Conservation (phyloP, 2,888 invertebrate genomes). For the Cetonia aurata region DNA sequence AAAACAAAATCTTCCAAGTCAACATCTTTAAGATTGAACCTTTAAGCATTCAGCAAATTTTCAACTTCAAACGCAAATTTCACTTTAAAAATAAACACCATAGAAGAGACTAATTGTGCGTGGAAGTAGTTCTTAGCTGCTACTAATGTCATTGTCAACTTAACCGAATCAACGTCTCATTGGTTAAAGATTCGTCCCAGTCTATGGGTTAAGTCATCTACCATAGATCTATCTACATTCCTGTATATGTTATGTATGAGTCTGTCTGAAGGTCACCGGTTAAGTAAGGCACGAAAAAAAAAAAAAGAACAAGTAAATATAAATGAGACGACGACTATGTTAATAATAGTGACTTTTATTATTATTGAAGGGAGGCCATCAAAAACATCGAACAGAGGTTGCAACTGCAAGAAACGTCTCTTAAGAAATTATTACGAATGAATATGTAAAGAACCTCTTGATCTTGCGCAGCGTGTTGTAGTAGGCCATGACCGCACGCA, state of each 20-base stretch:
- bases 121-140: conserved; percentile 35
- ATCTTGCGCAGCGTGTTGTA: conserved; percentile 91
- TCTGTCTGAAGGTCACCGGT: too few relatives aligned
- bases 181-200: too few relatives aligned
- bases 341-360: conserved; percentile 27
- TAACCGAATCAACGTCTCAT: too few relatives aligned
- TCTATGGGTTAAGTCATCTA: too few relatives aligned
- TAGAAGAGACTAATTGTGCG: conserved; percentile 13
- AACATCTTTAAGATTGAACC: too few relatives aligned
- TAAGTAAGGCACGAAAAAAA: too few relatives aligned
- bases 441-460: conserved; percentile 76
- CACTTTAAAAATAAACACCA: background rate
- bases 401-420: conserved; percentile 52
- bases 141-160: conserved; percentile 6
- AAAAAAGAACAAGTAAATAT: too few relatives aligned
- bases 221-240: too few relatives aligned
- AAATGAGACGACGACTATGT: conserved; percentile 7
- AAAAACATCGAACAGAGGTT: conserved; percentile 51
- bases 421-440: conserved; percentile 42
- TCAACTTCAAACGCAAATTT: background rate
- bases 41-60: background rate
- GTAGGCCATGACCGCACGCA: conserved; percentile 90
- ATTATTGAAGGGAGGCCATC: conserved; percentile 48
- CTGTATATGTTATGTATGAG: too few relatives aligned
- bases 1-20: too few relatives aligned